phyloP scores from a whole-genome alignment of 2,113 vertebrate genomes.

The Atrichornis clamosus region DNA sequence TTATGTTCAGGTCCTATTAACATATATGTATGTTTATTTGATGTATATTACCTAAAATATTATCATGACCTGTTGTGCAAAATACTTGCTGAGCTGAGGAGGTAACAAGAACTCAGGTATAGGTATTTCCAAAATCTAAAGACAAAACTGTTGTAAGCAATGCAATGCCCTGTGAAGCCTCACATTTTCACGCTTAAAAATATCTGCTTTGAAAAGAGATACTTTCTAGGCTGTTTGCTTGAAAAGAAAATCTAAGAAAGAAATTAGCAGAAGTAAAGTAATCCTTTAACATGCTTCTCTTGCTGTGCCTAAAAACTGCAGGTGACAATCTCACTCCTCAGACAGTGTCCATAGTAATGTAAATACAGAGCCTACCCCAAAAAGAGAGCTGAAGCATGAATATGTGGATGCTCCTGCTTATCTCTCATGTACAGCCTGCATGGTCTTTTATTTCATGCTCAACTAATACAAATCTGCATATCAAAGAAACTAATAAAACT shows the following conservation, averaged over 20 bases:
- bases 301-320: background rate
- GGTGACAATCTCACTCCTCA: background rate
- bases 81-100: background rate
- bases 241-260: background rate
- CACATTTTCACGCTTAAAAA: background rate
- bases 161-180: background rate
- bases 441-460: constrained; percentile 33
- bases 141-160: background rate
- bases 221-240: background rate
- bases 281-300: background rate
- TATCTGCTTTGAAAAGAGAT: background rate
- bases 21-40: background rate
- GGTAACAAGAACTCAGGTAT: background rate
- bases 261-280: background rate
- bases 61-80: background rate
- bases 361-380: background rate
- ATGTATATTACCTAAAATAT: background rate
- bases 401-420: background rate
- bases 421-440: background rate
- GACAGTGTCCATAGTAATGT: background rate
- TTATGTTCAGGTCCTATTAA: background rate
- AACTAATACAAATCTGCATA: constrained; percentile 41
- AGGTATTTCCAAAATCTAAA: background rate
- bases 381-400: background rate
- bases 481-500: constrained; percentile 35